Evolutionary conservation across 35 echinoderm and acorn worm species (phyloP).

Genomic region (Patiria miniata): DNA sequence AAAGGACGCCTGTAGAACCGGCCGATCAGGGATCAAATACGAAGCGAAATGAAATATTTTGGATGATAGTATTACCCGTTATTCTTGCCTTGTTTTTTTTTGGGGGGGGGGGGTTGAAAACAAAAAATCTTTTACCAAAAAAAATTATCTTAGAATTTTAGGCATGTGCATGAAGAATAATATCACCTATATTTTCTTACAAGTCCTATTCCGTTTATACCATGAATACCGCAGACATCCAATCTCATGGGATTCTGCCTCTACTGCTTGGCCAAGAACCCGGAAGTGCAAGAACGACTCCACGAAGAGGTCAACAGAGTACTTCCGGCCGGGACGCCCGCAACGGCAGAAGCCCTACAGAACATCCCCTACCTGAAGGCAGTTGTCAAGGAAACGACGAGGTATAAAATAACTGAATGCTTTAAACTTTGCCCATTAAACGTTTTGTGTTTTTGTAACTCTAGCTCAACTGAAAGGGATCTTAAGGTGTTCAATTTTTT

Average conservation of each 20-base stretch:
- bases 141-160: no score
- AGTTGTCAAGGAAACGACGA: slow-evolving; percentile 84
- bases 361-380: slow-evolving; percentile 89
- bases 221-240: slow-evolving; percentile 46
- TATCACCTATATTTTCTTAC: not conserved
- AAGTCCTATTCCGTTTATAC: not conserved
- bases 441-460: not conserved
- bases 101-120: no score
- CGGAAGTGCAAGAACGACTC: slow-evolving; percentile 81
- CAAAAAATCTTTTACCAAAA: no score
- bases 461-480: no score
- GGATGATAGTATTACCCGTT: no score
- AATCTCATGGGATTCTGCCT: slow-evolving; percentile 70
- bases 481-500: not conserved
- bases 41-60: no score
- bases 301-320: slow-evolving; percentile 74
- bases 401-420: slow-evolving; percentile 40
- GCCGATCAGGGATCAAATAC: no score
- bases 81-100: no score
- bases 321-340: slow-evolving; percentile 48
- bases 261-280: slow-evolving; percentile 87
- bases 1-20: no score
- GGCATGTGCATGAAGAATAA: no score
- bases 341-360: slow-evolving; percentile 68
- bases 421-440: not conserved